Percentiles rank a stretch among this genome's conserved stretches.
These are phyloP conservation scores for Rambutsinella grinnellia DNA, from an alignment of 2,888 invertebrate genomes.

Conservation along the genomic window DNA sequence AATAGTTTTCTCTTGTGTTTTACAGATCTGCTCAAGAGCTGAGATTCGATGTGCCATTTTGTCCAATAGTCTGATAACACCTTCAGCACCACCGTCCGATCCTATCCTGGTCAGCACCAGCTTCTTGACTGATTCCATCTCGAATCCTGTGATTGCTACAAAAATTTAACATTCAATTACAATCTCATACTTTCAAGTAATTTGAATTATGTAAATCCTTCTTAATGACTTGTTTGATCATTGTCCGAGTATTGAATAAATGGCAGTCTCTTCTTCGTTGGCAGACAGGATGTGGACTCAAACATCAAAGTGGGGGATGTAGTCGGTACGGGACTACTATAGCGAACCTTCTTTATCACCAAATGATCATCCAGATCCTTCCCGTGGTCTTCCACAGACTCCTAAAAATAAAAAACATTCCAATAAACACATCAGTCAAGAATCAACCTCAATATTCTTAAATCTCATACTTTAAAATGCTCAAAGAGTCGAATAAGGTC, in stretches of 20 bases:
- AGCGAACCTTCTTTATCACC: slow-evolving; percentile 62
- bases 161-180: not conserved
- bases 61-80: slow-evolving; percentile 58
- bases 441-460: not conserved
- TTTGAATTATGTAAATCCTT: slow-evolving; percentile 18
- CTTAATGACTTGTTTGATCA: slow-evolving; percentile 61
- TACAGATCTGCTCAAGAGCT: slow-evolving; percentile 63
- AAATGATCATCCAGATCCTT: slow-evolving; percentile 59
- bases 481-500: not conserved
- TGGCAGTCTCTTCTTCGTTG: slow-evolving; percentile 64
- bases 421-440: not conserved
- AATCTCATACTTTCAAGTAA: not conserved
- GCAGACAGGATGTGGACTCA: slow-evolving; percentile 50
- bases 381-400: slow-evolving; percentile 45
- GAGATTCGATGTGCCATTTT: slow-evolving; percentile 63
- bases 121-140: slow-evolving; percentile 62
- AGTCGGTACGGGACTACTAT: slow-evolving; percentile 39
- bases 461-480: not conserved
- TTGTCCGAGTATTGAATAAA: slow-evolving; percentile 63
- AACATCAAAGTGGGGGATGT: slow-evolving; percentile 32
- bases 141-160: slow-evolving; percentile 48
- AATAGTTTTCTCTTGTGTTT: slow-evolving; percentile 53
- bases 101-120: slow-evolving; percentile 57
- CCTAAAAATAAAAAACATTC: slow-evolving; percentile 48
- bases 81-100: slow-evolving; percentile 58